Base-by-base conservation (phyloP, 2,797 vertebrate genomes). In the Clarias laeviceps region DNA sequence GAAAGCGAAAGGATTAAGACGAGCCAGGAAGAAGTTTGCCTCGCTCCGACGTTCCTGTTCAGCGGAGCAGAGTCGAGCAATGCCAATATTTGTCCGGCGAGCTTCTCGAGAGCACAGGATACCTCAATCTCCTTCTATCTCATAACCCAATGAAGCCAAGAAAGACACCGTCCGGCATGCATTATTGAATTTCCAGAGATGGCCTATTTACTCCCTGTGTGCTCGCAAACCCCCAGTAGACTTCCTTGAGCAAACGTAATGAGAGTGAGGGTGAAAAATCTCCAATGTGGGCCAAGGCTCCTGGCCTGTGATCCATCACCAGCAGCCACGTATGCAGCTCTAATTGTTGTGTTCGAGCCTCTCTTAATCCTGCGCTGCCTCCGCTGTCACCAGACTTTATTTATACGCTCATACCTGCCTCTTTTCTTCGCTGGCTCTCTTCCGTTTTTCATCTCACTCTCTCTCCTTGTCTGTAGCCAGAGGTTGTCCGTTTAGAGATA, bases 341-440 rank as follows among this genome's bases (percentile, higher is more conserved):
- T 82, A 87, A 91, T 91, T 91, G 90, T 92, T 91, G 88, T 86
- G 76, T 84, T 78, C 74, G 85, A 90, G 89, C 88, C 86, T 17
- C 64, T 90, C 88, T 92, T 89, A 87, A 89, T 84, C 89, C 88
- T 64, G 57, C 40, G 37, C 86, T 79, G 37, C 89, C 86, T 88
- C 77, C 84, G 86, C 73, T 68, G 84, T 87, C 87, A 90, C 80
- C 84, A 88, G 89, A 90, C 72, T 29, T 83, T 87, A 89, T 84
- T 84, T 86, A 84, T 86, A 72, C 62, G 32, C 56, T 78, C 82
- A 84, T 68, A 84, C 82, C 74, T 84, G 82, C 40, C 64, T 78
- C 80, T 82, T 70, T 66, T 79, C 69, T n/a, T n/a, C 34, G 15
- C 86, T 29, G 56, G 15, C 74, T 72, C 34, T 70, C 64, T 69